These are phyloP conservation scores for Rostratula benghalensis DNA, from an alignment of 2,113 vertebrate genomes.

Conservation along the genomic window DNA sequence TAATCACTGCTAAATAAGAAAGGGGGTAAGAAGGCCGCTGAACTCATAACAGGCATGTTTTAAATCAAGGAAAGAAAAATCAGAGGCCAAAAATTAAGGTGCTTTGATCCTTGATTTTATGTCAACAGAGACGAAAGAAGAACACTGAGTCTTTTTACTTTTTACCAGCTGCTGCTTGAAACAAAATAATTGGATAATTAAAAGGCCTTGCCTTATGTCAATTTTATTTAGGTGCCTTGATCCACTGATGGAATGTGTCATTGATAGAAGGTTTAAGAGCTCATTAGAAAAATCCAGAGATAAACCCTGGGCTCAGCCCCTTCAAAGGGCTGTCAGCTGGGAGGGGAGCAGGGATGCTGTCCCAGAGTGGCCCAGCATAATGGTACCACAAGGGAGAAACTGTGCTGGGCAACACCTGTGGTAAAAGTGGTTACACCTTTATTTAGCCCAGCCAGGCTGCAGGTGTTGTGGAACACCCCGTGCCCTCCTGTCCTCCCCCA, in stretches of 20 bases:
- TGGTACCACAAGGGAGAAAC: not conserved
- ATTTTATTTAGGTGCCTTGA: conserved; percentile 75
- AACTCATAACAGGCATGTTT: conserved; percentile 52
- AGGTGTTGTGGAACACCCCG: not conserved
- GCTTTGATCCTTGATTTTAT: conserved; percentile 75
- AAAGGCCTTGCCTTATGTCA: conserved; percentile 73
- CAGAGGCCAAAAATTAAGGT: conserved; percentile 50
- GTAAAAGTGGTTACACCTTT: not conserved
- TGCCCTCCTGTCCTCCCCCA: not conserved
- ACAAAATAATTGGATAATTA: conserved; percentile 78
- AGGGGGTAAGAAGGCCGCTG: conserved; percentile 43
- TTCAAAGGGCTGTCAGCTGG: conserved; percentile 38
- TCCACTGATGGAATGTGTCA: conserved; percentile 72
- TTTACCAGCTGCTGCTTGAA: conserved; percentile 70
- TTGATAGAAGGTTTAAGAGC: conserved; percentile 63
- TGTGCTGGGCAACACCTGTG: not conserved
- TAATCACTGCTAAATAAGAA: conserved; percentile 52
- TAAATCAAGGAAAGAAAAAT: conserved; percentile 66
- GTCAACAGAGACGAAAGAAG: conserved; percentile 65
- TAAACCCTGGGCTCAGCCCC: conserved; percentile 12
- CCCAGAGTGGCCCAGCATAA: not conserved
- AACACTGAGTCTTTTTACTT: conserved; percentile 68
- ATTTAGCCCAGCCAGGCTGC: not conserved
- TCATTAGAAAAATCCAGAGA: conserved; percentile 55
- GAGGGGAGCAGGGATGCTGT: not conserved